Percentiles rank a stretch among this genome's conserved stretches.
Evolutionary conservation across 1,140 invertebrate species (phyloP).

Genomic region (Drosophila parvula): DNA sequence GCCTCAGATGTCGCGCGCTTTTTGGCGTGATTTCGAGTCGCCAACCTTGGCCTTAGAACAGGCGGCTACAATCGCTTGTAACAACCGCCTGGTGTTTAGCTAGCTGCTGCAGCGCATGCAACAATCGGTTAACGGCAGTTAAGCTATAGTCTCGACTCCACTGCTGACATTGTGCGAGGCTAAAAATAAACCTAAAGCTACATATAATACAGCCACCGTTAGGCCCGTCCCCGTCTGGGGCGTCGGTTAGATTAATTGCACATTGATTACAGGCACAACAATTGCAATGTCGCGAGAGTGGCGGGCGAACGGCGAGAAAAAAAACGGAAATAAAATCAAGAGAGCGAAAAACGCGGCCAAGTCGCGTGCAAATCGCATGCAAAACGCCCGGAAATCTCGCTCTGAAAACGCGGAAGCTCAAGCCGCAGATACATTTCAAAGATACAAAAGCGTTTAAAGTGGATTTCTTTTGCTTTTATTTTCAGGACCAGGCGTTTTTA

Average conservation of each 20-base stretch:
- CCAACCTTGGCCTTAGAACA: slow-evolving; percentile 73
- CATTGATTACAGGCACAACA: slow-evolving; percentile 65
- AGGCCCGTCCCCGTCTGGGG: slow-evolving; percentile 60
- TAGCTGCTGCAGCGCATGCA: slow-evolving; percentile 36
- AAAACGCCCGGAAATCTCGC: slow-evolving; percentile 36
- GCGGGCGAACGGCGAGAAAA: slow-evolving; percentile 49
- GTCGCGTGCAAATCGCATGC: slow-evolving; percentile 46
- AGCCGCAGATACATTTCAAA: slow-evolving; percentile 17
- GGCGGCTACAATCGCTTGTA: slow-evolving; percentile 26
- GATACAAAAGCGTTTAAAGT: slow-evolving; percentile 10
- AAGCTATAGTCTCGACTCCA: slow-evolving; percentile 39
- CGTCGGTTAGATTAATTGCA: slow-evolving; percentile 77
- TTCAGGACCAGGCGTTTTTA: slow-evolving; percentile 44
- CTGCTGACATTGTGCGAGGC: slow-evolving; percentile 66
- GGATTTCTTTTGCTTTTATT: slow-evolving; percentile 40
- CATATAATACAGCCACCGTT: slow-evolving; percentile 62
- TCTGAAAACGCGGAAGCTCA: slow-evolving; percentile 48
- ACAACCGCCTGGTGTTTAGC: slow-evolving; percentile 12
- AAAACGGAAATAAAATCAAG: slow-evolving; percentile 65
- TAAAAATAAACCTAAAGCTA: slow-evolving; percentile 67
- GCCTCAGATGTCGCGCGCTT: slow-evolving; percentile 71
- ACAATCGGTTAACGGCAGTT: slow-evolving; percentile 65
- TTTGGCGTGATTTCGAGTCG: slow-evolving; percentile 65
- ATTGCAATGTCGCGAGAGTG: slow-evolving; percentile 57
- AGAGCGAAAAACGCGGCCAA: slow-evolving; percentile 54